phyloP scores from a whole-genome alignment of 2,797 vertebrate species.

The Emydoidea blandingii region DNA sequence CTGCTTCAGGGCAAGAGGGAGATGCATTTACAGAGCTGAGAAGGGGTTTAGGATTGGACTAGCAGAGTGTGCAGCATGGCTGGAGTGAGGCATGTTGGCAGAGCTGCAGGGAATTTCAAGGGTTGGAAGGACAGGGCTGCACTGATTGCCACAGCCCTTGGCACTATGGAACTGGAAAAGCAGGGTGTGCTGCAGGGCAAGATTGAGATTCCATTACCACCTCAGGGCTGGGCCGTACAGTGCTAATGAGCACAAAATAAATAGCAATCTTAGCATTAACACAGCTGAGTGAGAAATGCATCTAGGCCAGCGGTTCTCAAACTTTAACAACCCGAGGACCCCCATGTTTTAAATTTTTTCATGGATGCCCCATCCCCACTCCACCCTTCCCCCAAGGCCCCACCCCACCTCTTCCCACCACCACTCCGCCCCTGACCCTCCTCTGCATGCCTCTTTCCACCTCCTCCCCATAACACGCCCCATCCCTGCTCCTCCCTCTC shows the following conservation, averaged over 20 bases:
- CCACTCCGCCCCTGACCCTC: no score
- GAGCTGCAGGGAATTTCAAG: not conserved
- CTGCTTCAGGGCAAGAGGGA: slow-evolving; percentile 28
- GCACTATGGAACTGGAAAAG: not conserved
- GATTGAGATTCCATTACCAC: not conserved
- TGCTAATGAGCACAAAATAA: rapidly evolving
- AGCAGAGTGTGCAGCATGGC: not conserved
- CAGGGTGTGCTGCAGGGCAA: not conserved
- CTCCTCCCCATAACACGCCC: no score
- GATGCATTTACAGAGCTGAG: not conserved
- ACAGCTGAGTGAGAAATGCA: not conserved
- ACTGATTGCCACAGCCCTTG: not conserved
- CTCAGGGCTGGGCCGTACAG: rapidly evolving
- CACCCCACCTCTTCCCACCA: no score
- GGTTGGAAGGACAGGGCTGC: not conserved
- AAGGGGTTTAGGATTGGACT: rapidly evolving
- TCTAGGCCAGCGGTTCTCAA: not conserved
- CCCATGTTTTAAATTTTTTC: no score
- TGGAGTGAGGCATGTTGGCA: not conserved
- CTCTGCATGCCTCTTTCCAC: no score
- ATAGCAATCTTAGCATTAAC: not conserved
- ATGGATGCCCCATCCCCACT: no score
- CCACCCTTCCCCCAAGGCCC: no score
- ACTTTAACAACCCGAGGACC: no score
- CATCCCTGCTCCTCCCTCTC: no score